phyloP scores from a whole-genome alignment of 2,888 invertebrate genomes.

The Augochlorella aurata region DNA sequence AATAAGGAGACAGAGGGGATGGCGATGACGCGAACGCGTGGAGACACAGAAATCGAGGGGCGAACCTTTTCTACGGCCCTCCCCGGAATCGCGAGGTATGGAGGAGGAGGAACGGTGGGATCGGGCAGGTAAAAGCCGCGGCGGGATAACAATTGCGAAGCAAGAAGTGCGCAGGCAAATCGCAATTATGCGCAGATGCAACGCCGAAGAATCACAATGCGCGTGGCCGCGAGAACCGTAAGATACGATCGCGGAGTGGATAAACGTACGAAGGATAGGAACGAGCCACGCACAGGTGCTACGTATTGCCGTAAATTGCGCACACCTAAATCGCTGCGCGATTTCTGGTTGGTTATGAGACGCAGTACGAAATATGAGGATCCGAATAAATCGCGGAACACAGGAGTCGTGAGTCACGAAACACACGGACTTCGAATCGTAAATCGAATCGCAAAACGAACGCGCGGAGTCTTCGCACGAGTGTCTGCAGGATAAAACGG shows the following conservation, averaged over 20 bases:
- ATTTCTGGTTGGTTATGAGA: neutral
- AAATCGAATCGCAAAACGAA: too few relatives aligned
- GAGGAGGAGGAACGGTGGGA: neutral
- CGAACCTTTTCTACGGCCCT: neutral
- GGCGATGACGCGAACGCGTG: neutral
- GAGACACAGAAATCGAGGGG: neutral
- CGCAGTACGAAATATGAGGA: neutral
- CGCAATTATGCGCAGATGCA: neutral
- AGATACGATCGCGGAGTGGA: neutral
- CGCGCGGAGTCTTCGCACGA: too few relatives aligned
- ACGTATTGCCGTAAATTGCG: neutral
- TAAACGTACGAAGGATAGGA: neutral
- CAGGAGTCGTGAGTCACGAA: neutral
- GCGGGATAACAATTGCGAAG: neutral
- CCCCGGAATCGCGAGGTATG: too few relatives aligned
- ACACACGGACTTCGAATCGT: neutral
- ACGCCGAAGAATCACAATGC: too few relatives aligned
- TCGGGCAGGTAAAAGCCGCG: neutral
- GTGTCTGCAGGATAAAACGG: too few relatives aligned
- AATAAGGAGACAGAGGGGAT: neutral
- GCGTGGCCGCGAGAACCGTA: neutral
- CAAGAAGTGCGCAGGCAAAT: neutral
- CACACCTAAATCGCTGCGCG: neutral
- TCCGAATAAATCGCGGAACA: neutral
- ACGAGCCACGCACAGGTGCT: neutral